Evolutionary conservation across 2,888 invertebrate genomes (phyloP).

Genomic region (Acanthosepion pharaonis): DNA sequence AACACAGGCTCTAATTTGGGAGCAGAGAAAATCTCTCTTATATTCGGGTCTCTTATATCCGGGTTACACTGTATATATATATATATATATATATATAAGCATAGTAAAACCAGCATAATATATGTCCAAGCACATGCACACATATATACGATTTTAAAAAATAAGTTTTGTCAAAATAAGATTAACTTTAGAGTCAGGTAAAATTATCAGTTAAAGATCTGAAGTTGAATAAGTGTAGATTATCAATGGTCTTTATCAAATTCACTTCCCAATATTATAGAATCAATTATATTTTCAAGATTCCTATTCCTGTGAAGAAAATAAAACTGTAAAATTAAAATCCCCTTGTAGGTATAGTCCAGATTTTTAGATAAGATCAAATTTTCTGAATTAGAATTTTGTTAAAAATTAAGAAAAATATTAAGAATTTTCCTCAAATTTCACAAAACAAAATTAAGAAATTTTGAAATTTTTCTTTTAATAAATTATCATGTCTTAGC

Average conservation of each 20-base stretch:
- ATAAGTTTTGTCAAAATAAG: neutral
- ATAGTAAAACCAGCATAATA: too few species aligned
- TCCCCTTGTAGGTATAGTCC: neutral
- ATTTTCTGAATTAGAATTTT: neutral
- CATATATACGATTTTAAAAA: too few species aligned
- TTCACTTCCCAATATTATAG: neutral
- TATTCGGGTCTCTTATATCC: too few species aligned
- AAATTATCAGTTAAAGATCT: neutral
- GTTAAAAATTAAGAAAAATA: neutral
- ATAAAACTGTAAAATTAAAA: neutral
- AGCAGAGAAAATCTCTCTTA: too few species aligned
- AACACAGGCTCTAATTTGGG: too few species aligned
- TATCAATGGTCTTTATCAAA: neutral
- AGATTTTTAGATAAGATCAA: neutral
- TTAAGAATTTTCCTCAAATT: neutral
- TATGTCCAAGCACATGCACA: too few species aligned
- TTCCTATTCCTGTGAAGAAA: neutral
- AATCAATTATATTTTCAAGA: constrained; percentile 2
- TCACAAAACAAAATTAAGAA: neutral
- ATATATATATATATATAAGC: too few species aligned
- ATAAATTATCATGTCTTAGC: neutral
- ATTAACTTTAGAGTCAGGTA: neutral
- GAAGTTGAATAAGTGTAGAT: neutral
- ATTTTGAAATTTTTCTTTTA: neutral
- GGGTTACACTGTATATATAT: too few species aligned